A percentile compares a stretch with the other conserved stretches of the same genome.
phyloP scores from a whole-genome alignment of 2,113 vertebrate species.

The Nerophis ophidion region DNA sequence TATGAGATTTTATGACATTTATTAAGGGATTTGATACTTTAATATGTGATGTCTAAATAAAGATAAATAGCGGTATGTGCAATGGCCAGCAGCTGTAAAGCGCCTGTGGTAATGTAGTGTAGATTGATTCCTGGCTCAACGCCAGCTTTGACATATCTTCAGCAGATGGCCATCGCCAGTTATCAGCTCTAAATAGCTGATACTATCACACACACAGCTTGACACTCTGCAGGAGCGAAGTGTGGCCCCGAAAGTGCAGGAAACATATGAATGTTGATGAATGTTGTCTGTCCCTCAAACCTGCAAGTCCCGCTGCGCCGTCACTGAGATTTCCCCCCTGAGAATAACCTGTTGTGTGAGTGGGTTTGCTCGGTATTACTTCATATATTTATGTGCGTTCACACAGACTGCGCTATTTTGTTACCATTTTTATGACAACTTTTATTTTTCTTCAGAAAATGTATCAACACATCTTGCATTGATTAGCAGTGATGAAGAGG shows the following conservation, averaged over 20 bases:
- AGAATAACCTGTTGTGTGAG: constrained; percentile 17
- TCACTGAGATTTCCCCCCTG: constrained; percentile 28
- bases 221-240: constrained; percentile 17
- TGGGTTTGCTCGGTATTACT: constrained; percentile 25
- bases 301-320: constrained; percentile 24
- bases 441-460: background rate
- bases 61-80: constrained; percentile 7
- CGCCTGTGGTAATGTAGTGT: constrained; percentile 30
- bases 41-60: constrained; percentile 13
- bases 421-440: constrained; percentile 4
- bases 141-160: constrained; percentile 28
- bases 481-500: constrained; percentile 29
- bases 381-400: constrained; percentile 20
- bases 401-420: constrained; percentile 7
- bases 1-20: constrained; percentile 11
- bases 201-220: constrained; percentile 21
- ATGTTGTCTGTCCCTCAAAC: background rate
- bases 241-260: constrained; percentile 4
- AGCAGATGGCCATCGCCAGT: constrained; percentile 43
- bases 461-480: constrained; percentile 4
- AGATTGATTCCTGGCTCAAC: constrained; percentile 34
- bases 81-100: constrained; percentile 28
- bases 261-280: constrained; percentile 13
- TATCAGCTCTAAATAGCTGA: constrained; percentile 33
- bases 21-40: background rate